Evolutionary conservation across 2,797 vertebrate genomes (phyloP).

Genomic region (Halcyon badia): DNA sequence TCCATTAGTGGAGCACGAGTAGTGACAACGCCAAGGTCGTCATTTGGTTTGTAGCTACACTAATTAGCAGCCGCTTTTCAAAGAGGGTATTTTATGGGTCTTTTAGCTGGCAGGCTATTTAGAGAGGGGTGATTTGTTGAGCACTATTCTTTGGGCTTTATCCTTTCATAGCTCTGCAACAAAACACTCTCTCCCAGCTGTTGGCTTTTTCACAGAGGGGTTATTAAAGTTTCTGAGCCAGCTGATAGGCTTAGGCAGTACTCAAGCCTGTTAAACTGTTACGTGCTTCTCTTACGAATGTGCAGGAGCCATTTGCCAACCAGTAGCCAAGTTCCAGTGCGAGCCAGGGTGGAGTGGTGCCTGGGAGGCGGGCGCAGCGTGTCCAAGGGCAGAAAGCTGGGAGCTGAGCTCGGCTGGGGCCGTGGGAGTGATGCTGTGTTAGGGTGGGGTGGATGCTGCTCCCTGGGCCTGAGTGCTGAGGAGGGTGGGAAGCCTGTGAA

Average conservation of each 20-base stretch:
- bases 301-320: not conserved
- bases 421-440: rapidly evolving
- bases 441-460: not conserved
- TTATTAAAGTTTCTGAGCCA: not conserved
- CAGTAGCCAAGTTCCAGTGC: rapidly evolving
- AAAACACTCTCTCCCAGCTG: not conserved
- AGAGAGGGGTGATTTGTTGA: not conserved
- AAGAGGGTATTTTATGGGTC: not conserved
- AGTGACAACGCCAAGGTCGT: not conserved
- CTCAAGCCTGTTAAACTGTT: not conserved
- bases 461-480: not conserved
- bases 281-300: rapidly evolving
- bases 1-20: not conserved
- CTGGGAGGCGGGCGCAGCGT: not conserved
- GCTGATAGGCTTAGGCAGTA: not conserved
- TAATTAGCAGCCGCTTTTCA: not conserved
- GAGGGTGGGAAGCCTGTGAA: not conserved
- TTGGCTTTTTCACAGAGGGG: not conserved
- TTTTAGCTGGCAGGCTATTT: not conserved
- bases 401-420: rapidly evolving
- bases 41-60: not conserved
- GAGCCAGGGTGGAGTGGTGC: not conserved
- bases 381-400: not conserved
- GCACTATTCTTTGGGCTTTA: not conserved
- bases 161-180: not conserved